Evolutionary conservation across 2,797 vertebrate genomes (phyloP), one percentile per base, ranked within the genome.

Genomic region (Aeoliscus strigatus): DNA sequence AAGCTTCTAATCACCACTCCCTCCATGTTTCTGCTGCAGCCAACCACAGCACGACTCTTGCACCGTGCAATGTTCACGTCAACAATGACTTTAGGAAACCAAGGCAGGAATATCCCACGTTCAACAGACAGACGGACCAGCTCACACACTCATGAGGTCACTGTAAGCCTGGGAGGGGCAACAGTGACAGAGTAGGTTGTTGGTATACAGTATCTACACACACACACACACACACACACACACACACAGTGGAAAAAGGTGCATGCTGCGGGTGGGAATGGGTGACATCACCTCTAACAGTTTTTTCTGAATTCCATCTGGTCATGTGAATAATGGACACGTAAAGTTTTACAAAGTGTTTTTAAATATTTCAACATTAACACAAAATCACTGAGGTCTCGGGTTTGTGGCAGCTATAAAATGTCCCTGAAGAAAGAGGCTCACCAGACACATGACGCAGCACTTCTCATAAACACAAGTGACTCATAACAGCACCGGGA

Each of bases 191-290:
- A n/a, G n/a, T n/a, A n/a, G n/a, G n/a, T n/a, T n/a, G n/a, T n/a
- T n/a, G n/a, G n/a, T n/a, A n/a, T n/a, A n/a, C n/a, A n/a, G n/a
- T n/a, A n/a, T n/a, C n/a, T n/a, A n/a, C n/a, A n/a, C n/a, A n/a
- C n/a, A n/a, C 10, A 50, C 18, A 39, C 18, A 24, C 14, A 39
- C 43, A 38, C 29, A 39, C 34, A 49, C 23, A 46, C 24, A 41
- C 15, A 39, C 39, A 24, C 11, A 47, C 6, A 49, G 39, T 71
- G 72, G 77, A 81, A 75, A 71, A 67, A 73, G 54, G 25, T 51
- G 39, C 46, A 64, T 2, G 13, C 16, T 11, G 2, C 6, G 21
- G 23, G 56, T 16, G 55, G 49, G 29, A 44, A 39, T 0, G 13
- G 60, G 7, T 57, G 69, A 74, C 15, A 40, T 75, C 60, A 70